Conservation (phyloP, 2,888 invertebrate species). For the Oscheius onirici region DNA sequence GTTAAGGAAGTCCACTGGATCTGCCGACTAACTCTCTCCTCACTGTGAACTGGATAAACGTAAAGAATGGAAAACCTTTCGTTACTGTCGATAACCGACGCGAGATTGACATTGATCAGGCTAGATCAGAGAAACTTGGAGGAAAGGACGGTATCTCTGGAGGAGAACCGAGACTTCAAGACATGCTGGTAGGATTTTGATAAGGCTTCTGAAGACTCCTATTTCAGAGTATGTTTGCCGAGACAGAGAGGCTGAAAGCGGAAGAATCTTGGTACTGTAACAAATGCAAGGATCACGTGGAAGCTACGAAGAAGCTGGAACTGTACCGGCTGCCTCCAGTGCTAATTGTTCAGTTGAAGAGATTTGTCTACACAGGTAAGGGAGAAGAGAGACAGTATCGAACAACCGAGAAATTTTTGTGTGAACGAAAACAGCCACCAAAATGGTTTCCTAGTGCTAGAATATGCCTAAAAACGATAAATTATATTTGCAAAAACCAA, state of each 20-base stretch:
- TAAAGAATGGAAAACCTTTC: conserved; percentile 72
- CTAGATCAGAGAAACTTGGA: conserved; percentile 11
- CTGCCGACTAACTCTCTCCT: conserved; percentile 60
- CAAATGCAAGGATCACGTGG: conserved; percentile 65
- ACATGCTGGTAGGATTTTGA: conserved; percentile 45
- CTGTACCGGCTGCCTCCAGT: conserved; percentile 72
- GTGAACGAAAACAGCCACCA: too few relatives aligned
- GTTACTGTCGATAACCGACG: conserved; percentile 72
- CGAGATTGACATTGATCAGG: conserved; percentile 26
- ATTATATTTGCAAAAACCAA: too few relatives aligned
- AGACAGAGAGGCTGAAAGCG: conserved; percentile 74
- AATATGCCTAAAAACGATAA: too few relatives aligned
- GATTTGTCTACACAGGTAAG: conserved; percentile 72
- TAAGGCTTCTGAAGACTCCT: not conserved
- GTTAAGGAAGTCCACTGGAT: conserved; percentile 36
- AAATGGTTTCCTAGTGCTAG: too few relatives aligned
- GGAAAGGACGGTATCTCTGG: not conserved
- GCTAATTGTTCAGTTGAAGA: conserved; percentile 72
- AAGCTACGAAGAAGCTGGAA: conserved; percentile 72
- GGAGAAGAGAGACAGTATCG: too few relatives aligned
- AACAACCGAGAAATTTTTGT: too few relatives aligned
- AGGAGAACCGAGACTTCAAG: conserved; percentile 41
- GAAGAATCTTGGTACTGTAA: conserved; percentile 74
- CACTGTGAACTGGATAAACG: conserved; percentile 75
- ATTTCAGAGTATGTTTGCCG: conserved; percentile 73